phyloP scores from a whole-genome alignment of 2,888 invertebrate genomes.

The Eupithecia pulchellata region DNA sequence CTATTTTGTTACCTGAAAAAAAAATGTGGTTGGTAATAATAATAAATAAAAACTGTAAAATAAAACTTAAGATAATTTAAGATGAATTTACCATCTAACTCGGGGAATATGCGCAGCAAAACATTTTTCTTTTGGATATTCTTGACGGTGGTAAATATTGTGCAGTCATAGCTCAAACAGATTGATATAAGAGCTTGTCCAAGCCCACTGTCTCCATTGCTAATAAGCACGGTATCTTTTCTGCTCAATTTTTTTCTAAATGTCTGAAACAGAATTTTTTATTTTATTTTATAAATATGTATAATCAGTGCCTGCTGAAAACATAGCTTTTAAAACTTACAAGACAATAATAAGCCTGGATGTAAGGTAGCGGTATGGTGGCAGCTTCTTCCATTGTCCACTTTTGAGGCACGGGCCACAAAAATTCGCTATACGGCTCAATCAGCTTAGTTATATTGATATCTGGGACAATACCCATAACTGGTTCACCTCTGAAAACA shows the following conservation, averaged over 20 bases:
- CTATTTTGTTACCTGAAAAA: neutral
- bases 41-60: neutral
- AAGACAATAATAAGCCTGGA: slow-evolving; percentile 66
- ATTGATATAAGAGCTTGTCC: slow-evolving; percentile 43
- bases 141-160: slow-evolving; percentile 37
- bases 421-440: slow-evolving; percentile 65
- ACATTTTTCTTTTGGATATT: slow-evolving; percentile 30
- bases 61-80: neutral
- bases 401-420: slow-evolving; percentile 87
- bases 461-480: slow-evolving; percentile 84
- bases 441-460: slow-evolving; percentile 64
- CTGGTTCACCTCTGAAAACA: slow-evolving; percentile 65
- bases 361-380: slow-evolving; percentile 89
- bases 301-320: neutral
- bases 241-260: slow-evolving; percentile 7
- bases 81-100: slow-evolving; percentile 26
- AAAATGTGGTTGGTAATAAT: neutral
- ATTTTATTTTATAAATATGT: neutral
- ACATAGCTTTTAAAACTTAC: slow-evolving; percentile 30
- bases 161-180: slow-evolving; percentile 29
- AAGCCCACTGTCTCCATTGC: slow-evolving; percentile 34
- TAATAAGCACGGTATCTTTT: slow-evolving; percentile 27
- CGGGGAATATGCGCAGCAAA: slow-evolving; percentile 22
- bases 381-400: slow-evolving; percentile 89
- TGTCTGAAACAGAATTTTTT: slow-evolving; percentile 22